These are phyloP conservation scores for Oncorhynchus mykiss DNA, from an alignment of 2,113 vertebrate genomes.

Conservation along the genomic window DNA sequence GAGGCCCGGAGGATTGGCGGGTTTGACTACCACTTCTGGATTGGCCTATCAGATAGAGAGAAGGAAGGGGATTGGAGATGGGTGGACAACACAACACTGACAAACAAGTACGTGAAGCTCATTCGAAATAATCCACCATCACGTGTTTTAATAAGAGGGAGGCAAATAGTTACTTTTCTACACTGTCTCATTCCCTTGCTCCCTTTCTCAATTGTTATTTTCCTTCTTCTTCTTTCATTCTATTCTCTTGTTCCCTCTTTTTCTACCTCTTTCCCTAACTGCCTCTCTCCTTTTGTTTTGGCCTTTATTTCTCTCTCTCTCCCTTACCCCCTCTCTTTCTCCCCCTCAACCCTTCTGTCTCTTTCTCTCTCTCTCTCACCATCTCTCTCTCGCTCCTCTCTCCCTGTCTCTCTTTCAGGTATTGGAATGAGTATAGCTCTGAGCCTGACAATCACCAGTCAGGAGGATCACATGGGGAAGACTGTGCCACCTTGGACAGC, in stretches of 20 bases:
- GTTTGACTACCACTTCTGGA: constrained; percentile 54
- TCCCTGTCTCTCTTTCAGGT: constrained; percentile 44
- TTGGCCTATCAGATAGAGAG: constrained; percentile 51
- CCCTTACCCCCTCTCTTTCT: too few species aligned
- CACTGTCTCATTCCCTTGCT: not conserved
- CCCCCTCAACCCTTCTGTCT: too few species aligned
- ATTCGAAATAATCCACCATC: not conserved
- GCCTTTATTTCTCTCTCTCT: too few species aligned
- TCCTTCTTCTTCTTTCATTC: too few species aligned
- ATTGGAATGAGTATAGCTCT: constrained; percentile 46
- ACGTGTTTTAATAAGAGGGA: not conserved
- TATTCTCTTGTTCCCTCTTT: too few species aligned
- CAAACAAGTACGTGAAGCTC: constrained; percentile 43
- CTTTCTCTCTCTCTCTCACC: not conserved
- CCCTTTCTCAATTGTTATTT: not conserved
- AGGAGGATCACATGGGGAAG: constrained; percentile 51
- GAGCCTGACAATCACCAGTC: constrained; percentile 63
- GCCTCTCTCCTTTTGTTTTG: too few species aligned
- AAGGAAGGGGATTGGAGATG: constrained; percentile 62
- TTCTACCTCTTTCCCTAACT: too few species aligned
- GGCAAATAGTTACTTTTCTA: not conserved
- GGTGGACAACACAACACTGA: constrained; percentile 61
- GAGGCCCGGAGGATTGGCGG: constrained; percentile 39
- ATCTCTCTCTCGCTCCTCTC: constrained; percentile 6
- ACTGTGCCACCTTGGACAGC: constrained; percentile 55